phyloP scores from a whole-genome alignment of 1,140 invertebrate genomes.

The Penaeus indicus region DNA sequence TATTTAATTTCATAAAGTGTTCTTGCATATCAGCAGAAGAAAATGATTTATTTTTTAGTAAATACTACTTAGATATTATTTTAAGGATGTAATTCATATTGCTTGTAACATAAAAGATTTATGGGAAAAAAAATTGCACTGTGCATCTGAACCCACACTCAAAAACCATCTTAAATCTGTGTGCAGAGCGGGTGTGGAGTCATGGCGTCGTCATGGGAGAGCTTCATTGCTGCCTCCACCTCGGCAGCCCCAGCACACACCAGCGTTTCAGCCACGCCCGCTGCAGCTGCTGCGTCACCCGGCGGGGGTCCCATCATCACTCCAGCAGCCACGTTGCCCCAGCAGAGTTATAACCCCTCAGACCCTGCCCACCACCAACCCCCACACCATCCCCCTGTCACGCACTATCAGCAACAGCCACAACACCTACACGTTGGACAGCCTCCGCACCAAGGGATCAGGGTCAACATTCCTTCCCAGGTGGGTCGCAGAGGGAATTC shows the following conservation, averaged over 20 bases:
- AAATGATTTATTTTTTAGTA: no score
- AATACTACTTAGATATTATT: no score
- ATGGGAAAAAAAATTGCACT: no score
- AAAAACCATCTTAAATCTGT: no score
- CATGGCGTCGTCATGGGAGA: conserved; percentile 60
- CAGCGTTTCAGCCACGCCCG: conserved; percentile 4
- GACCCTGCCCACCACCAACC: conserved; percentile 5
- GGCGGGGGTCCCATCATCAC: not conserved
- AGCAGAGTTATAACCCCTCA: conserved; percentile 20
- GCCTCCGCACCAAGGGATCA: conserved; percentile 37
- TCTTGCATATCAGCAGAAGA: no score
- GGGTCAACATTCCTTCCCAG: conserved; percentile 46
- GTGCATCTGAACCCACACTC: no score
- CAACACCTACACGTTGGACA: not conserved
- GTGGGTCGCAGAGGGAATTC: not conserved
- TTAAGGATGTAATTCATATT: no score
- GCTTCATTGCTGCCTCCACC: conserved; percentile 47
- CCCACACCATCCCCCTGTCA: not conserved
- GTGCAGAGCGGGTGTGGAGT: conserved; percentile 1
- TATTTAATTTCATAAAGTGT: no score
- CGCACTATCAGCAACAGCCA: conserved; percentile 37
- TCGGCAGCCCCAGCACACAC: conserved; percentile 23
- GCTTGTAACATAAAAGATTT: no score
- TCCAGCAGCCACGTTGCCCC: not conserved
- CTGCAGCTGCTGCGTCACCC: not conserved